Conservation (phyloP, 2,888 invertebrate genomes). For the Caenorhabditis panamensis region DNA sequence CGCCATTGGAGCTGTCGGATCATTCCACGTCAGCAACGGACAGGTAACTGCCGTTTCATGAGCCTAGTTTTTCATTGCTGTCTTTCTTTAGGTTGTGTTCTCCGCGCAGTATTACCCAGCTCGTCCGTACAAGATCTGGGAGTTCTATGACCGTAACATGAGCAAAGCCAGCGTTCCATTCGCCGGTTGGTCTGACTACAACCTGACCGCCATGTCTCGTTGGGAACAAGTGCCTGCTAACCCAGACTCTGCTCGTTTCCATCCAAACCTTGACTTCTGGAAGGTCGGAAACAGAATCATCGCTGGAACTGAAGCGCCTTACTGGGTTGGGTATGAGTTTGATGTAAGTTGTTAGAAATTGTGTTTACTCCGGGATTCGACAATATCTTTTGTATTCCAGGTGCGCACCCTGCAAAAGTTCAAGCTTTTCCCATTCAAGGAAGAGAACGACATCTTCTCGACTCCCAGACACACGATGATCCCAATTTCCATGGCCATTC, state of each 20-base stretch:
- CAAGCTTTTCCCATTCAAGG: conserved; percentile 79
- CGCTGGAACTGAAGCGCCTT: conserved; percentile 80
- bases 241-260: conserved; percentile 76
- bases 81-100: conserved; percentile 74
- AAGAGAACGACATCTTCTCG: conserved; percentile 79
- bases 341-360: conserved; percentile 67
- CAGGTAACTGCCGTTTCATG: conserved; percentile 60
- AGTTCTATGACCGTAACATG: conserved; percentile 81
- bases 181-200: conserved; percentile 81
- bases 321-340: conserved; percentile 81
- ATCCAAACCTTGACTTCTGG: conserved; percentile 81
- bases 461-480: conserved; percentile 78
- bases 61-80: not conserved
- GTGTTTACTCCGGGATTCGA: not conserved
- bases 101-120: conserved; percentile 81
- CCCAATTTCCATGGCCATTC: conserved; percentile 81
- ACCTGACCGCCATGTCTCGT: conserved; percentile 78
- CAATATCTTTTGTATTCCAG: conserved; percentile 51
- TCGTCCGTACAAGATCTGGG: conserved; percentile 81
- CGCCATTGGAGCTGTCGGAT: conserved; percentile 80
- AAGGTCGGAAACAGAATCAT: conserved; percentile 76
- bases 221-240: conserved; percentile 78
- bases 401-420: conserved; percentile 78
- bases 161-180: conserved; percentile 77
- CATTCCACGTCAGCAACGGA: conserved; percentile 79